phyloP scores from a whole-genome alignment of 2,888 invertebrate species.

The Perithous albicinctus region DNA sequence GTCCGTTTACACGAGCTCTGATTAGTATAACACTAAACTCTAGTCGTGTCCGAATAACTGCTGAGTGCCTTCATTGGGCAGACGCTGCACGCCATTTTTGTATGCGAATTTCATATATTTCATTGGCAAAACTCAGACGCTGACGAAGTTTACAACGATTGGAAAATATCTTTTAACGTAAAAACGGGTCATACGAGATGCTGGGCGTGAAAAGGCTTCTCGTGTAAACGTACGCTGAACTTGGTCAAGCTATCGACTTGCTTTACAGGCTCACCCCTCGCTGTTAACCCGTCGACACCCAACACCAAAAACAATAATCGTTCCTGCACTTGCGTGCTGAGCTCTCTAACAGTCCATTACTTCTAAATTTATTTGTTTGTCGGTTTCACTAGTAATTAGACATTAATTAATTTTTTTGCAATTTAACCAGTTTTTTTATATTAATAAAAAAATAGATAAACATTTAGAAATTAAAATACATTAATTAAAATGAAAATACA shows the following conservation, averaged over 20 bases:
- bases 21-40: conserved; percentile 34
- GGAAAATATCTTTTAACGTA: neutral
- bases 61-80: conserved; percentile 36
- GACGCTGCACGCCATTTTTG: conserved; percentile 47
- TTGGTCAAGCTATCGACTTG: conserved; percentile 11
- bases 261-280: neutral
- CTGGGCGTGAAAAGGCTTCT: neutral
- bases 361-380: too few relatives aligned
- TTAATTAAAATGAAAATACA: too few relatives aligned
- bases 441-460: too few relatives aligned
- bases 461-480: too few relatives aligned
- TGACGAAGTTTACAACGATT: neutral
- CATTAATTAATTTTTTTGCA: too few relatives aligned
- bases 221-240: conserved; percentile 1
- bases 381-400: too few relatives aligned
- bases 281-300: conserved; percentile 36
- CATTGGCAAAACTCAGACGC: too few relatives aligned
- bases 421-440: too few relatives aligned
- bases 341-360: too few relatives aligned
- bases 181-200: neutral
- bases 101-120: neutral
- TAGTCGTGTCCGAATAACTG: conserved; percentile 40
- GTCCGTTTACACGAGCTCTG: too few relatives aligned
- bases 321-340: neutral
- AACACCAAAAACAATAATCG: conserved; percentile 26